Evolutionary conservation across 2,888 invertebrate species (phyloP), one percentile per base, ranked within the genome.

Genomic region (Xestia ashworthii): DNA sequence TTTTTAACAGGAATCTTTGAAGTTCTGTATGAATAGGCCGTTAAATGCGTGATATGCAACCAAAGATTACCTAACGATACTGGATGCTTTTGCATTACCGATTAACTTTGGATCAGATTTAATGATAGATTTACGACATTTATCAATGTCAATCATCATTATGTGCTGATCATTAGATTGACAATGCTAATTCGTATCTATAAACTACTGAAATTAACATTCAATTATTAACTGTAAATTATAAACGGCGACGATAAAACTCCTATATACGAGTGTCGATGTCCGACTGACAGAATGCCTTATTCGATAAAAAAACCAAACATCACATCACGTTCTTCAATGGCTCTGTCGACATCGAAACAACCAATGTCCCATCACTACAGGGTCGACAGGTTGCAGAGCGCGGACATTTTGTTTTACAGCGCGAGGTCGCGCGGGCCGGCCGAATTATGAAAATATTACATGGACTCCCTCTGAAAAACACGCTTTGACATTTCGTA

Each of bases 331-430:
- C n/a, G n/a, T n/a, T n/a, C 16, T 25, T 16, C 25, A 48, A 41
- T 4, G 3, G 55, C 11, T 41, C 0, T 19, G 64, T 77, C 81
- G 65, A 78, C 75, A 84, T 85, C 88, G 84, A 83, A 76, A 44
- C 38, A 55, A 48, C 48, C 22, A 53, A 60, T 69, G 77, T 82
- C 80, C 84, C 93, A 89, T 88, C 91, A 90, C 92, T 92, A 91
- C 74, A 80, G 78, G 80, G 88, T 90, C 89, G 90, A 92, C 92
- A 93, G 92, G 90, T 92, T 92, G 91, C 90, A 89, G 88, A 90
- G 90, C 91, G 89, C 91, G 90, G 93, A 93, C 93, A 94, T 94
- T 94, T 93, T 94, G 93, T 94, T 94, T 92, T 92, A 93, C 92
- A 92, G 87, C 90, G 83, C 87, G 88, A 91, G 89, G 87, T 89